Percentiles rank a stretch among this genome's conserved stretches.
Conservation (phyloP, 2,888 invertebrate species). For the Thumatha senex region DNA sequence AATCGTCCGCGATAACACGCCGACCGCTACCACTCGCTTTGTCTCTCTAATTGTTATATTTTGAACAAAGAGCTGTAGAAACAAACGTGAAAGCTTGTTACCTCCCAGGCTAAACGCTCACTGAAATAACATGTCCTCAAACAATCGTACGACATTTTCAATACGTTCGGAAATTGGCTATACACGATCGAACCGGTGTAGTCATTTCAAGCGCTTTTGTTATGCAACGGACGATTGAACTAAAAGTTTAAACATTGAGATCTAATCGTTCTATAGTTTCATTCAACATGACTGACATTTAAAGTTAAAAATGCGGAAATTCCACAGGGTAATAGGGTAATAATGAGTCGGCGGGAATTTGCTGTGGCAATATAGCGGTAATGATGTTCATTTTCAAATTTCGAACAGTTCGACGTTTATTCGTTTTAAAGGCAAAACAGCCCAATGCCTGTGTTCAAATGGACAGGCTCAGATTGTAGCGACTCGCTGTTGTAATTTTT, state of each 20-base stretch:
- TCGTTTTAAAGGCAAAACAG: slow-evolving; percentile 73
- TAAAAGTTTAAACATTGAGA: slow-evolving; percentile 38
- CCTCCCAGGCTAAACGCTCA: slow-evolving; percentile 71
- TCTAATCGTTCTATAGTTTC: slow-evolving; percentile 36
- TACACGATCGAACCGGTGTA: slow-evolving; percentile 58
- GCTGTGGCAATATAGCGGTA: slow-evolving; percentile 68
- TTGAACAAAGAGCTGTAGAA: slow-evolving; percentile 73
- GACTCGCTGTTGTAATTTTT: no score
- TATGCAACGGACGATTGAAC: slow-evolving; percentile 40
- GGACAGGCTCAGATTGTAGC: no score
- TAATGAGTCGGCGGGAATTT: slow-evolving; percentile 63
- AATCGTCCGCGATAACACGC: slow-evolving; percentile 65
- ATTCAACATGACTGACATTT: slow-evolving; percentile 43
- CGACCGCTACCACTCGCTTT: slow-evolving; percentile 63
- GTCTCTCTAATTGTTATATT: slow-evolving; percentile 77
- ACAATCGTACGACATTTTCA: slow-evolving; percentile 74
- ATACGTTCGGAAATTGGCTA: slow-evolving; percentile 78
- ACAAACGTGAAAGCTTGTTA: slow-evolving; percentile 72
- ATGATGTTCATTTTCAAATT: slow-evolving; percentile 80
- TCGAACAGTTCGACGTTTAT: slow-evolving; percentile 77
- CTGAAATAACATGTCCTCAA: slow-evolving; percentile 78
- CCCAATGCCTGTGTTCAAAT: no score
- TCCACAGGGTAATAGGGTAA: slow-evolving; percentile 59
- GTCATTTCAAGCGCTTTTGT: slow-evolving; percentile 57
- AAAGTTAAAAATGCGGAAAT: slow-evolving; percentile 56